Evolutionary conservation across 1,140 invertebrate genomes (phyloP).

Genomic region (Drosophila serrata): DNA sequence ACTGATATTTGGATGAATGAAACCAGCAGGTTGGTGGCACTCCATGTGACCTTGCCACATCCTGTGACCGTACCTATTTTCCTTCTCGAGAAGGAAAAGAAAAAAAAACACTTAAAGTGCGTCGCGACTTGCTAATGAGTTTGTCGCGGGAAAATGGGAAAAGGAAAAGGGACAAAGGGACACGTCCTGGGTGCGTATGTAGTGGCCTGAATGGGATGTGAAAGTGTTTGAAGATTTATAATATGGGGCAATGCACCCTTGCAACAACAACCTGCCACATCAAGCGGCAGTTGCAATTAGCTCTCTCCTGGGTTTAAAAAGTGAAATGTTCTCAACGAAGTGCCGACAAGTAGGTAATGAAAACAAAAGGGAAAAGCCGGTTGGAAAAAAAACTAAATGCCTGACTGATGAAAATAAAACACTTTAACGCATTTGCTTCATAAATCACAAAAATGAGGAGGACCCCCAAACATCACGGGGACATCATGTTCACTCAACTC

Average conservation of each 20-base stretch:
- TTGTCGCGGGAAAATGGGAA: slow-evolving; percentile 39
- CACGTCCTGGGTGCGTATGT: slow-evolving; percentile 2
- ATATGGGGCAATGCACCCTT: slow-evolving; percentile 66
- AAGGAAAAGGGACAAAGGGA: slow-evolving; percentile 9
- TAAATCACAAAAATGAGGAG: slow-evolving; percentile 70
- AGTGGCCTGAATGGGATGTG: slow-evolving; percentile 72
- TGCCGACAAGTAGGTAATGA: slow-evolving; percentile 69
- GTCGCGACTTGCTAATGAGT: slow-evolving; percentile 81
- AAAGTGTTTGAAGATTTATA: slow-evolving; percentile 82
- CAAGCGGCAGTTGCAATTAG: slow-evolving; percentile 58
- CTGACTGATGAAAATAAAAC: slow-evolving; percentile 65
- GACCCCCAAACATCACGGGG: slow-evolving; percentile 48
- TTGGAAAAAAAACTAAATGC: slow-evolving; percentile 25
- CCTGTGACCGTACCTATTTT: slow-evolving; percentile 37
- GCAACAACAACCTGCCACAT: slow-evolving; percentile 30
- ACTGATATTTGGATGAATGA: slow-evolving; percentile 58
- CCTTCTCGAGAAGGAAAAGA: slow-evolving; percentile 14
- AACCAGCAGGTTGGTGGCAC: slow-evolving; percentile 51
- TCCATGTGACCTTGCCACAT: slow-evolving; percentile 31
- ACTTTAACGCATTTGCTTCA: slow-evolving; percentile 73
- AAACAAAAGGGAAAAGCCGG: slow-evolving; percentile 27
- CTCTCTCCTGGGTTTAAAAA: slow-evolving; percentile 66
- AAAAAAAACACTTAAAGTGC: slow-evolving; percentile 65
- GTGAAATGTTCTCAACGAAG: slow-evolving; percentile 80
- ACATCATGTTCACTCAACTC: slow-evolving; percentile 65